Conservation (phyloP, 1,140 invertebrate species). For the Hylaeus anthracinus region DNA sequence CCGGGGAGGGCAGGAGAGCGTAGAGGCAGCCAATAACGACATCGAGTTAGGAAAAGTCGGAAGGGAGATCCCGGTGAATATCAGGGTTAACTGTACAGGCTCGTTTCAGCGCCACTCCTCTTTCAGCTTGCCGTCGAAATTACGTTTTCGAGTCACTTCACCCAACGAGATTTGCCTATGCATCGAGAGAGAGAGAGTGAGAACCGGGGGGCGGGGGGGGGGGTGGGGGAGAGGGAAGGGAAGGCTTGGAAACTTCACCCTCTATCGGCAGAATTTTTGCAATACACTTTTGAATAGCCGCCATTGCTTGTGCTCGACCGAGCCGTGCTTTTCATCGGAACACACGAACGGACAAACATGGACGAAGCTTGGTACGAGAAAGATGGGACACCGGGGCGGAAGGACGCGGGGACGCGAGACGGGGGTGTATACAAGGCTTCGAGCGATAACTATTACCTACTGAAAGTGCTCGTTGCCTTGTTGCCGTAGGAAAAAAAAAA, state of each 20-base stretch:
- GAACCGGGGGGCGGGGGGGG: neutral
- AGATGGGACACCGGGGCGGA: neutral
- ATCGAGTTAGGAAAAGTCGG: constrained; percentile 20
- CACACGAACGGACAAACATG: constrained; percentile 14
- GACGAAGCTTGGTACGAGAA: constrained; percentile 20
- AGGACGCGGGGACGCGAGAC: neutral
- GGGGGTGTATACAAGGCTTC: neutral
- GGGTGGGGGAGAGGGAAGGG: neutral
- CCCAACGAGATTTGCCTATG: constrained; percentile 58
- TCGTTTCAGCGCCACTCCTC: constrained; percentile 19
- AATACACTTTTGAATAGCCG: constrained; percentile 62
- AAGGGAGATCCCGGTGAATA: constrained; percentile 9
- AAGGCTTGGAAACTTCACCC: constrained; percentile 9
- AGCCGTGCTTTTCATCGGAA: constrained; percentile 50
- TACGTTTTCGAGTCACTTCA: constrained; percentile 60
- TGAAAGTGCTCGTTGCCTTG: constrained; percentile 37
- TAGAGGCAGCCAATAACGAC: constrained; percentile 24
- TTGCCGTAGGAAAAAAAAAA: neutral
- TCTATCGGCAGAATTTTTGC: constrained; percentile 59
- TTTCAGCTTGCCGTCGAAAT: constrained; percentile 41
- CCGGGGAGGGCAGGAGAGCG: neutral
- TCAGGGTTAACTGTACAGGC: constrained; percentile 32
- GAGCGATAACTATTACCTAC: constrained; percentile 36
- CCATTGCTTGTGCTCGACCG: constrained; percentile 49
- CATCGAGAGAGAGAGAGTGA: constrained; percentile 8